Percentiles rank a stretch among this genome's conserved stretches.
Conservation (phyloP, 2,797 vertebrate genomes). For the Melopsittacus undulatus region DNA sequence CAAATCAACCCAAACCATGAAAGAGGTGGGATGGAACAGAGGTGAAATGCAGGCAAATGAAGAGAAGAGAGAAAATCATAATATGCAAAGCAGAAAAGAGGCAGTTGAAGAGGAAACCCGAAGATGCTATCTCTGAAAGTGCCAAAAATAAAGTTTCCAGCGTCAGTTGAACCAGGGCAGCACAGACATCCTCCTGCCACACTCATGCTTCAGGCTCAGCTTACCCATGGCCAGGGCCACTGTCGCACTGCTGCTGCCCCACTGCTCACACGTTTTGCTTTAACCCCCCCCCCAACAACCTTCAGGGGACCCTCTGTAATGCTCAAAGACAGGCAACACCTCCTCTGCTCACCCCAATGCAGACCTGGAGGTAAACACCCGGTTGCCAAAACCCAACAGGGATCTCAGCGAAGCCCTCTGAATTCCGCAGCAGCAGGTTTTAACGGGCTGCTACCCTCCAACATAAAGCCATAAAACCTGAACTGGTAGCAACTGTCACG, state of each 20-base stretch:
- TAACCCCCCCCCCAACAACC: background rate
- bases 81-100: background rate
- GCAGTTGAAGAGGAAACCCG: background rate
- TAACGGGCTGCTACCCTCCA: background rate
- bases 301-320: background rate
- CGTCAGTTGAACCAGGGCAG: background rate
- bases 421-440: slow-evolving; percentile 26
- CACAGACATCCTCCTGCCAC: background rate
- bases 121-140: background rate
- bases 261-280: background rate
- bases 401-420: background rate
- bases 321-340: slow-evolving; percentile 30
- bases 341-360: background rate
- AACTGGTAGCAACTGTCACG: slow-evolving; percentile 7
- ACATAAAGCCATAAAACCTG: slow-evolving; percentile 20
- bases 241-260: slow-evolving; percentile 1
- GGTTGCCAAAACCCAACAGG: slow-evolving; percentile 2
- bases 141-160: background rate
- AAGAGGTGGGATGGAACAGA: background rate
- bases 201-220: background rate
- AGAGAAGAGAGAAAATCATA: background rate
- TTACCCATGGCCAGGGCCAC: background rate
- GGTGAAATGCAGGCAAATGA: background rate
- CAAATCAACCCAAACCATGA: background rate
- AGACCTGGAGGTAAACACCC: slow-evolving; percentile 6